phyloP scores from a whole-genome alignment of 1,140 invertebrate genomes.

The Potamilus streckersoni region DNA sequence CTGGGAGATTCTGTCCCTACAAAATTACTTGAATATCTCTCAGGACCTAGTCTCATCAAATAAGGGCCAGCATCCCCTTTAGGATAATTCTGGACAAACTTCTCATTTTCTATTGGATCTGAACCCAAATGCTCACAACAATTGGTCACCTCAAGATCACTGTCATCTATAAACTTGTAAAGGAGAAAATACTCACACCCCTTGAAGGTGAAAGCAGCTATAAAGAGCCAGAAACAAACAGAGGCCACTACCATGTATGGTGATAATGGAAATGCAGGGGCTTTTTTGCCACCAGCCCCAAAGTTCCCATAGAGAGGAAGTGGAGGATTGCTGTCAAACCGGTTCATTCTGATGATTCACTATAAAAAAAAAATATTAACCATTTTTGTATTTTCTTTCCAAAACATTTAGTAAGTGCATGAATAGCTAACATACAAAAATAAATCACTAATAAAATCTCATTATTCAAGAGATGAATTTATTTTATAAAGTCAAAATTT shows the following conservation, averaged over 20 bases:
- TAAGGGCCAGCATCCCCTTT: slow-evolving; percentile 52
- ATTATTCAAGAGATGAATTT: no score
- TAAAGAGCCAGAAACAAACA: slow-evolving; percentile 31
- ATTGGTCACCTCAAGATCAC: slow-evolving; percentile 13
- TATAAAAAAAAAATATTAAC: no score
- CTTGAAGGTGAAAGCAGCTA: slow-evolving; percentile 27
- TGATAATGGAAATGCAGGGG: no score
- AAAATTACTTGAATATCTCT: slow-evolving; percentile 27
- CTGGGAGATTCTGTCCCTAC: slow-evolving; percentile 33
- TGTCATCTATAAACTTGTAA: slow-evolving; percentile 30
- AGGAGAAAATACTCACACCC: slow-evolving; percentile 30
- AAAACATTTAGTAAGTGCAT: no score
- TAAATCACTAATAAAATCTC: no score
- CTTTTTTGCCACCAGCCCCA: no score
- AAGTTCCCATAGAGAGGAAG: no score
- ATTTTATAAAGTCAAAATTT: no score
- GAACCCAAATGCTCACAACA: slow-evolving; percentile 37
- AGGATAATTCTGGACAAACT: slow-evolving; percentile 44
- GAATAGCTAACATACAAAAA: no score
- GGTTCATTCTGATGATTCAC: no score
- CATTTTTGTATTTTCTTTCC: no score
- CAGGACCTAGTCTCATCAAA: slow-evolving; percentile 43
- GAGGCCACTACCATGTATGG: slow-evolving; percentile 37
- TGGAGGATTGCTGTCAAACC: no score
- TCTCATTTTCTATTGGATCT: slow-evolving; percentile 32